Percentiles rank a stretch among this genome's conserved stretches.
Conservation (phyloP, 1,140 invertebrate species). For the Hypsibius dujardini region DNA sequence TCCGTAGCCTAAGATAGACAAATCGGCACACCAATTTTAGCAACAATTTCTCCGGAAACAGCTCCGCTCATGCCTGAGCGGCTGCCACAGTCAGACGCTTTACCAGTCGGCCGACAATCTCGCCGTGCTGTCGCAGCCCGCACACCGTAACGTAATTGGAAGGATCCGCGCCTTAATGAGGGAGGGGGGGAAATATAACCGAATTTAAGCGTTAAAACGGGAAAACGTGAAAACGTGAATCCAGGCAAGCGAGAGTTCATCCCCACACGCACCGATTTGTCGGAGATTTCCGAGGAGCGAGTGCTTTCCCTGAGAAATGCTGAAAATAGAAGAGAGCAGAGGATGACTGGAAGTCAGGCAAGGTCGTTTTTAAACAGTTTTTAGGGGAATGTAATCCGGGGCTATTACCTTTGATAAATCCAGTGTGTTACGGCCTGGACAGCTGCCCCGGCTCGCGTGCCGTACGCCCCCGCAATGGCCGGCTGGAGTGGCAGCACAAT, state of each 20-base stretch:
- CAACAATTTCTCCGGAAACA: too few relatives aligned
- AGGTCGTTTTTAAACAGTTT: not conserved
- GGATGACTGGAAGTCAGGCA: conserved; percentile 43
- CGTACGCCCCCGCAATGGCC: conserved; percentile 85
- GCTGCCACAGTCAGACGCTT: too few relatives aligned
- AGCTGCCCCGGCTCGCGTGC: conserved; percentile 64
- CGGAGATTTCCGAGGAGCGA: conserved; percentile 35
- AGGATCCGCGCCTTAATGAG: conserved; percentile 52
- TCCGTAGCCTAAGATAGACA: conserved; percentile 39
- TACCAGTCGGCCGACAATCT: conserved; percentile 57
- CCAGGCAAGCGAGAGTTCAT: not conserved
- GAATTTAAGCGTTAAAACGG: not conserved
- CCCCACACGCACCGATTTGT: conserved; percentile 41
- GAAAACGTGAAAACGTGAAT: too few relatives aligned
- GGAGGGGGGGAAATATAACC: not conserved
- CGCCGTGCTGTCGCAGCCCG: conserved; percentile 63
- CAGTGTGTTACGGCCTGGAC: conserved; percentile 34
- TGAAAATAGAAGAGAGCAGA: conserved; percentile 23
- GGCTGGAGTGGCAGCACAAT: conserved; percentile 40
- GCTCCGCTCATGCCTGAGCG: too few relatives aligned
- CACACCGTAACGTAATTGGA: conserved; percentile 77
- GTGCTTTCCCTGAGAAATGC: conserved; percentile 50
- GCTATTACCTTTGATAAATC: not conserved
- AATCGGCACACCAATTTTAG: too few relatives aligned
- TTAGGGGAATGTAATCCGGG: not conserved